Conservation (phyloP, 2,888 invertebrate species). For the Dione juno region DNA sequence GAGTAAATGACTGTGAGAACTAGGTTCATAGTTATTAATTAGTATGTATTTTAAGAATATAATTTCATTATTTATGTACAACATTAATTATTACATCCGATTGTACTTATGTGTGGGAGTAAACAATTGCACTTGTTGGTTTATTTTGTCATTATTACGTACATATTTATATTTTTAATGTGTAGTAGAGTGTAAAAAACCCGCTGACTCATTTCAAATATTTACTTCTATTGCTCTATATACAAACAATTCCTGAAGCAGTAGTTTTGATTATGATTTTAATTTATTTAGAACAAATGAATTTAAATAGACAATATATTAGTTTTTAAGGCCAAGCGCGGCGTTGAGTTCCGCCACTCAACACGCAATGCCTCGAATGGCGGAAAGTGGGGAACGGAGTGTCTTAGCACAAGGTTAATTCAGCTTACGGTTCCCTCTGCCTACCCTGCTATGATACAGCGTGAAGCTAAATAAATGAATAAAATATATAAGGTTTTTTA, state of each 20-base stretch:
- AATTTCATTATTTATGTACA: constrained; percentile 27
- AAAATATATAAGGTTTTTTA: no score
- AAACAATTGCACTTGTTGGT: constrained; percentile 17
- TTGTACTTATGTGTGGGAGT: constrained; percentile 32
- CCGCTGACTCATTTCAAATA: neutral
- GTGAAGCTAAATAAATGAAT: no score
- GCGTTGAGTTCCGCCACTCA: no score
- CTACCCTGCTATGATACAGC: no score
- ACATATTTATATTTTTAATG: neutral
- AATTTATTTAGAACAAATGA: neutral
- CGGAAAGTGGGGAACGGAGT: no score
- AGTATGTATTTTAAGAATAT: constrained; percentile 31
- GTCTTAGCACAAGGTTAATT: no score
- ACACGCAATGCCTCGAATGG: no score
- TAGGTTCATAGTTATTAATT: constrained; percentile 9
- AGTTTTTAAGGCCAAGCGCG: no score
- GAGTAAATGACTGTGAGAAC: constrained; percentile 8
- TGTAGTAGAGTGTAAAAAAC: neutral
- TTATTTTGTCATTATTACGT: constrained; percentile 16
- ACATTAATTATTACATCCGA: constrained; percentile 33
- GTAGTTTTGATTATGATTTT: neutral
- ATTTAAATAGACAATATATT: no score
- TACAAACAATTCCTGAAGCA: neutral
- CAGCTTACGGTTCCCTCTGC: no score
- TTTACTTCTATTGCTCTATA: neutral